Evolutionary conservation across 2,797 vertebrate species (phyloP).

Genomic region (Enteromius afrohamiltoni): DNA sequence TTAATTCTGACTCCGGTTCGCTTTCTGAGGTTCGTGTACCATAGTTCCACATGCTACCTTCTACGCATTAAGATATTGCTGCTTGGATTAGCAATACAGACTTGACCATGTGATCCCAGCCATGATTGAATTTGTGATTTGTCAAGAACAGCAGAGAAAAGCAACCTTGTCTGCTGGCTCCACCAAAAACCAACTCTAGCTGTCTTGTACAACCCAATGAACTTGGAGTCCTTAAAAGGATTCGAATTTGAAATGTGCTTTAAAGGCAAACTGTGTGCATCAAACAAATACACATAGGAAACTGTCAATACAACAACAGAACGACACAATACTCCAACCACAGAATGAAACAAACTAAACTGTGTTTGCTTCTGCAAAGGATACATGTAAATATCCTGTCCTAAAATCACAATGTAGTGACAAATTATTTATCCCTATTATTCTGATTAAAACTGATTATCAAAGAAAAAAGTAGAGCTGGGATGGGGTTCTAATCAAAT

Average conservation of each 20-base stretch:
- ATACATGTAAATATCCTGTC: neutral
- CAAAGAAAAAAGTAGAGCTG: neutral
- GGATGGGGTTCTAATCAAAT: neutral
- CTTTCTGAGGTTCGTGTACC: neutral
- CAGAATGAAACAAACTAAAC: neutral
- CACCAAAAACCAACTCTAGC: neutral
- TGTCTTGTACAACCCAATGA: neutral
- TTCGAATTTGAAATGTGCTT: neutral
- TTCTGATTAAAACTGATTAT: neutral
- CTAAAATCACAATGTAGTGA: neutral
- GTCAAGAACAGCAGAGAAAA: conserved; percentile 5
- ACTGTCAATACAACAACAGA: neutral
- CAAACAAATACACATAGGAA: neutral
- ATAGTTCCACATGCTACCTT: conserved; percentile 49
- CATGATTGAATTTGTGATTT: conserved; percentile 57
- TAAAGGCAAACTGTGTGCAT: neutral
- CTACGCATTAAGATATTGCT: conserved; percentile 53
- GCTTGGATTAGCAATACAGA: conserved; percentile 49
- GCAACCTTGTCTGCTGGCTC: too few species aligned
- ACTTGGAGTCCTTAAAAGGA: neutral
- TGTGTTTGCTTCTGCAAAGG: neutral
- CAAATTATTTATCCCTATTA: neutral
- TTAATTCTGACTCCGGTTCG: conserved; percentile 10
- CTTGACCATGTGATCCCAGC: conserved; percentile 21
- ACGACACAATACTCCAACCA: neutral